A percentile compares a stretch with the other conserved stretches of the same genome.
Conservation (phyloP, 2,888 invertebrate species). For the Mythimna pallens region DNA sequence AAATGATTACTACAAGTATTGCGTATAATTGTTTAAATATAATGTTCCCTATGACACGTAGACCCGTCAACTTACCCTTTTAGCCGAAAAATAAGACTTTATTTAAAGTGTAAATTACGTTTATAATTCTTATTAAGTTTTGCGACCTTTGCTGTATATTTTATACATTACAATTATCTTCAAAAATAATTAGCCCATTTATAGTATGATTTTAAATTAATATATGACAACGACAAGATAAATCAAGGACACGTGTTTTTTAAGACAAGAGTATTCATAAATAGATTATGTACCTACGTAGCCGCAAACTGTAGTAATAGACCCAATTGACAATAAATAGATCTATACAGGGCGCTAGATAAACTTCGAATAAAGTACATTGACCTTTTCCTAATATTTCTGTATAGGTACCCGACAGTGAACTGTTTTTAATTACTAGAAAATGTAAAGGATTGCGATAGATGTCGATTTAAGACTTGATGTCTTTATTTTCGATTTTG, state of each 20-base stretch:
- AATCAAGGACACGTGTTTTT: constrained; percentile 26
- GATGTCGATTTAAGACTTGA: too few species aligned
- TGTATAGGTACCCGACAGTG: too few species aligned
- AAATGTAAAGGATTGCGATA: too few species aligned
- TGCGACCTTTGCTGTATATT: constrained; percentile 9
- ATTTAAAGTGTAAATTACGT: constrained; percentile 35
- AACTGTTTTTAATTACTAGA: too few species aligned
- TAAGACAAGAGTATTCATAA: neutral
- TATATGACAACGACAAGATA: constrained; percentile 11
- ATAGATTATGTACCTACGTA: constrained; percentile 2
- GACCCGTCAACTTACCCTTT: constrained; percentile 71
- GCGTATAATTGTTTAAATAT: constrained; percentile 63
- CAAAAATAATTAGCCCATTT: constrained; percentile 5
- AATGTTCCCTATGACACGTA: constrained; percentile 78
- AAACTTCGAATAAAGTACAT: too few species aligned
- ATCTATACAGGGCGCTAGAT: too few species aligned
- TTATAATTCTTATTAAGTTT: constrained; percentile 25
- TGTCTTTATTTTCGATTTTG: too few species aligned
- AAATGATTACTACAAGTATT: constrained; percentile 61
- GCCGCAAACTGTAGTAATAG: constrained; percentile 2
- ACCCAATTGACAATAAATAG: constrained; percentile 9
- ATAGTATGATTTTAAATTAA: neutral
- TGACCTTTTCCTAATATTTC: too few species aligned
- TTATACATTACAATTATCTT: neutral
- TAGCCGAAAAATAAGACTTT: constrained; percentile 67